A percentile compares a stretch with the other conserved stretches of the same genome.
These are phyloP conservation scores for Silurus glanis DNA, from an alignment of 2,113 vertebrate species.

Conservation along the genomic window DNA sequence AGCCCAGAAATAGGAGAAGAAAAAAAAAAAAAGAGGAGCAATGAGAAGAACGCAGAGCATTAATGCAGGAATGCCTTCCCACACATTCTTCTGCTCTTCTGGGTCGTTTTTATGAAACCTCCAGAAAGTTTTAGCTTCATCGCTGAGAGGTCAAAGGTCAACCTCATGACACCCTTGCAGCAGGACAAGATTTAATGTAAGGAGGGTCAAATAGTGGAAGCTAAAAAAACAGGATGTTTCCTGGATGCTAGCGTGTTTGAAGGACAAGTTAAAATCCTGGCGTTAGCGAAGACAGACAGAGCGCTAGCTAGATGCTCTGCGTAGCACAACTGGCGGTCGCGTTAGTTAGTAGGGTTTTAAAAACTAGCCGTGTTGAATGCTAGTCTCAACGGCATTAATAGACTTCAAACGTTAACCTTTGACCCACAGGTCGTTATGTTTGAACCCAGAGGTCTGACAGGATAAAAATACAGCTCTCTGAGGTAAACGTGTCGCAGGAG, in stretches of 20 bases:
- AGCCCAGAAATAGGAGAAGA: not conserved
- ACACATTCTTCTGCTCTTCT: constrained; percentile 13
- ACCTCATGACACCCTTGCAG: not conserved
- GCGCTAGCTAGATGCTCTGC: too few relatives aligned
- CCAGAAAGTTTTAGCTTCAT: not conserved
- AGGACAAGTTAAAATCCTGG: not conserved
- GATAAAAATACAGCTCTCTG: not conserved
- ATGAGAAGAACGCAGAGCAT: constrained; percentile 12
- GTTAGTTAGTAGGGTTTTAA: too few relatives aligned
- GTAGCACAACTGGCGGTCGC: too few relatives aligned
- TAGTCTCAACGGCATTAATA: not conserved
- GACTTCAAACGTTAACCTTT: not conserved
- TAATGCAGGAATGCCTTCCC: constrained; percentile 22
- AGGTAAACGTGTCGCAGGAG: not conserved
- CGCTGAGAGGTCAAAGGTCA: not conserved
- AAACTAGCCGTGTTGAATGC: not conserved
- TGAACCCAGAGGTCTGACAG: not conserved
- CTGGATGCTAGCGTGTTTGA: not conserved
- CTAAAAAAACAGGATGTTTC: not conserved
- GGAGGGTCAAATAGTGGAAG: not conserved
- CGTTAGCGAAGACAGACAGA: not conserved
- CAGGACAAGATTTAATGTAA: constrained; percentile 14
- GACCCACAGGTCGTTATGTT: not conserved
- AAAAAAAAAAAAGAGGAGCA: not conserved
- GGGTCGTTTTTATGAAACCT: not conserved